Evolutionary conservation across 1,140 invertebrate genomes (phyloP).

Genomic region (Oscheius sp.): DNA sequence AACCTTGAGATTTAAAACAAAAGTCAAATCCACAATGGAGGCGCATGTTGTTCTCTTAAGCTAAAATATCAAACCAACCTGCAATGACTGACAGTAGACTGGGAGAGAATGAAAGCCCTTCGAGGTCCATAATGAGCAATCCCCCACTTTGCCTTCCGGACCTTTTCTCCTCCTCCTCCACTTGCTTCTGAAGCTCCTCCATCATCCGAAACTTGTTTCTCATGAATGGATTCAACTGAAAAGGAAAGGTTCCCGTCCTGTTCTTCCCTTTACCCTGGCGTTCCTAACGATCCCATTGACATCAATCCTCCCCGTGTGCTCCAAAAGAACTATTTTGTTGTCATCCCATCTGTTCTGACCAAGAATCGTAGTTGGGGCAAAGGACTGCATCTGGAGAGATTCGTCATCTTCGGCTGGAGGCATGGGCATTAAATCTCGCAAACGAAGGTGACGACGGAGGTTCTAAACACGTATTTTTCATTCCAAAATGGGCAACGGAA

Average conservation of each 20-base stretch:
- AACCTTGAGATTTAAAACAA: too few species aligned
- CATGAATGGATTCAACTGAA: slow-evolving; percentile 41
- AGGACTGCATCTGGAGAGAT: not conserved
- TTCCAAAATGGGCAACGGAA: not conserved
- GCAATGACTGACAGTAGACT: slow-evolving; percentile 36
- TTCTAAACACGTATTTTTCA: not conserved
- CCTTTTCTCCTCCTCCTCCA: slow-evolving; percentile 32
- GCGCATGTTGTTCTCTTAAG: too few species aligned
- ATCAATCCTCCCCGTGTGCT: slow-evolving; percentile 35
- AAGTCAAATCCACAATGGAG: too few species aligned
- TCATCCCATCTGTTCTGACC: slow-evolving; percentile 38
- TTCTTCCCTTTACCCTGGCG: slow-evolving; percentile 16
- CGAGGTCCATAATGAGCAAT: slow-evolving; percentile 40
- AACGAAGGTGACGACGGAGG: slow-evolving; percentile 33
- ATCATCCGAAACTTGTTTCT: slow-evolving; percentile 40
- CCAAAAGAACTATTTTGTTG: slow-evolving; percentile 42
- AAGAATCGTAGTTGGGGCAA: slow-evolving; percentile 35
- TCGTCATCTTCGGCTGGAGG: slow-evolving; percentile 4
- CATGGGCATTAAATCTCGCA: slow-evolving; percentile 33
- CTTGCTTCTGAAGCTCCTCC: slow-evolving; percentile 33
- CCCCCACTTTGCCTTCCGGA: slow-evolving; percentile 34
- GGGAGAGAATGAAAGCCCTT: slow-evolving; percentile 28
- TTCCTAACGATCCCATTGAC: slow-evolving; percentile 39
- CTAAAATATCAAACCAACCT: too few species aligned
- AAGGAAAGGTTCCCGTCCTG: not conserved